Evolutionary conservation across 2,888 invertebrate species (phyloP), one percentile per base, ranked within the genome.

Genomic region (Parascotia fuliginaria): DNA sequence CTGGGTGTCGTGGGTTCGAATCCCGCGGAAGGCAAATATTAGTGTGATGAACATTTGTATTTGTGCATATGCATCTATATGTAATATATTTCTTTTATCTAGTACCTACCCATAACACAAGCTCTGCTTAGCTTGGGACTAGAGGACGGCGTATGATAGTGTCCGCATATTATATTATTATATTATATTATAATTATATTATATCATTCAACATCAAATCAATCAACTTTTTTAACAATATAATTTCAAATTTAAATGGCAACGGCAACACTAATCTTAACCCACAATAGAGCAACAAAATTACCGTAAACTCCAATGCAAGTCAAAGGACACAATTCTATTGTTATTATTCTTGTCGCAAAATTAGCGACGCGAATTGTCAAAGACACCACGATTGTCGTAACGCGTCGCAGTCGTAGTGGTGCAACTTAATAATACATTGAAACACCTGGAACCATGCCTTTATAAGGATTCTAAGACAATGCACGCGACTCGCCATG

Each of bases 311-410:
- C 15, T 22, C 29, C 53, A 49, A 55, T 37, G 27, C 34, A 52
- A 61, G 54, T 55, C 46, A 61, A 67, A 79, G 83, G 79, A 80
- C 79, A 81, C 79, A 81, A 84, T 86, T 87, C 87, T 85, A 87
- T 88, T 88, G 87, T 88, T 78, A 67, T 72, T 70, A 68, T 74
- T 73, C 62, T 57, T 43, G 69, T 65, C 80, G 64, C 70, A 68
- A 65, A 65, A 70, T 63, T 60, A 73, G 77, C 80, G 82, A 59
- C 52, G 63, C 82, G 73, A 85, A 87, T 85, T 76, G 73, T 80
- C 81, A 83, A 83, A 81, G 78, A 74, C 73, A 75, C 72, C 60
- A 68, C 65, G 63, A 74, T 70, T 71, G 70, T 79, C 70, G 59
- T 59, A 50, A 56, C 41, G n/a, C n/a, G 45, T 54, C 43, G 29